phyloP scores from a whole-genome alignment of 2,113 vertebrate species.

The Dendrocopos noguchii region DNA sequence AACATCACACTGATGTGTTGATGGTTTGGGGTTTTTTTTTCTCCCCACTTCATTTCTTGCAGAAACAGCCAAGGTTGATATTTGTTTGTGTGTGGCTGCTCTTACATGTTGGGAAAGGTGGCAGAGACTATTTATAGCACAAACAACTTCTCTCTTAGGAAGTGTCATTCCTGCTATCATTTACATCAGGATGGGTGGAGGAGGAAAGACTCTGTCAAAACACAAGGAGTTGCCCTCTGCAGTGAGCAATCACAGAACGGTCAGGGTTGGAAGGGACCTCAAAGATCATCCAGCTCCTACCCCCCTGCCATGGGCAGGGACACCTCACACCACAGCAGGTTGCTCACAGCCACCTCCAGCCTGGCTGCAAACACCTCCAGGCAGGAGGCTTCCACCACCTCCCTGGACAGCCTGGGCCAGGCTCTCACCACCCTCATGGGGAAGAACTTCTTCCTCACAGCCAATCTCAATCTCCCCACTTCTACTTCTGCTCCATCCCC shows the following conservation, averaged over 20 bases:
- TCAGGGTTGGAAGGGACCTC: no score
- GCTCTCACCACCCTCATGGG: no score
- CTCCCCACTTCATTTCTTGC: background rate
- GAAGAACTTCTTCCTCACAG: no score
- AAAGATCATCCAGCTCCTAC: no score
- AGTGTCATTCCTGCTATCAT: background rate
- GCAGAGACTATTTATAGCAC: background rate
- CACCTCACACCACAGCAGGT: no score
- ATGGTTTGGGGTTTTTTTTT: background rate
- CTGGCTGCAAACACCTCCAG: no score
- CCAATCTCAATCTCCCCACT: no score
- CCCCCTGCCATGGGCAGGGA: no score
- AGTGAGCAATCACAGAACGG: background rate
- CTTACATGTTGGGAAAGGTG: background rate
- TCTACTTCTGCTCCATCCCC: no score
- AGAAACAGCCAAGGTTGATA: background rate
- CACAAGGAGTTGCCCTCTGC: background rate
- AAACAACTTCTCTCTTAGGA: background rate
- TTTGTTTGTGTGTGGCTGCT: background rate
- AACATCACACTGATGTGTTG: fast-evolving
- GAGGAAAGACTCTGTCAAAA: background rate
- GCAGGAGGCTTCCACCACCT: no score
- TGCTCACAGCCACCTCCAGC: no score
- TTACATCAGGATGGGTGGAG: background rate
- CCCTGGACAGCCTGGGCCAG: no score